Conservation (phyloP, 2,888 invertebrate species). For the Caenorhabditis macrosperma region DNA sequence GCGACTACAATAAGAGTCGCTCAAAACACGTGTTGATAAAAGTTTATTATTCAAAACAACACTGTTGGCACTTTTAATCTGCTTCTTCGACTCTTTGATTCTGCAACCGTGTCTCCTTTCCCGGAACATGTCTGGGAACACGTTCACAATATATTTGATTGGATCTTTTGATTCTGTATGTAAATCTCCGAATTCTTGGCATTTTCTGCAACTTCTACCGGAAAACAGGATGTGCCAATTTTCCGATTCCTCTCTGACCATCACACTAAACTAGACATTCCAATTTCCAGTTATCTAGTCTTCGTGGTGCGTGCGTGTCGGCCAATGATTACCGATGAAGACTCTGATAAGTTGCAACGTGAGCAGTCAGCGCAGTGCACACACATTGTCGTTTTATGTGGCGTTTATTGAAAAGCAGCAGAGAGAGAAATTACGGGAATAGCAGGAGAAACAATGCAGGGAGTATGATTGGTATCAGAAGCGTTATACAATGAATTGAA, state of each 20-base stretch:
- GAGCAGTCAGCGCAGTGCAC: conserved; percentile 10
- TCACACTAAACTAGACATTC: conserved; percentile 59
- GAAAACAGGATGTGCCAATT: conserved; percentile 24
- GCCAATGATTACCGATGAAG: conserved; percentile 48
- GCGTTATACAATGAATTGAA: conserved; percentile 59
- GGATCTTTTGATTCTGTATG: background rate
- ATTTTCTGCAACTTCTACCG: too few species aligned
- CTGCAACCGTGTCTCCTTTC: too few species aligned
- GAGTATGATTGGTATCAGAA: background rate
- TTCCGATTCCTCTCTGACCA: too few species aligned
- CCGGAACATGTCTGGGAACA: too few species aligned
- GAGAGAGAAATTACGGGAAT: background rate
- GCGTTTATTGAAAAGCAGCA: conserved; percentile 1
- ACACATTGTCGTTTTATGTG: conserved; percentile 28
- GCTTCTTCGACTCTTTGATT: background rate
- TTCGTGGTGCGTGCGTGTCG: conserved; percentile 30
- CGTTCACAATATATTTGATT: conserved; percentile 9
- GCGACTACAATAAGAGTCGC: background rate
- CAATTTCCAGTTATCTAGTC: conserved; percentile 24
- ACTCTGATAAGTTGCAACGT: conserved; percentile 49
- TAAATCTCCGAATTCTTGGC: background rate
- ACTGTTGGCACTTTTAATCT: background rate
- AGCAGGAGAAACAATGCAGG: background rate
- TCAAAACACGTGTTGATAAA: conserved; percentile 6
- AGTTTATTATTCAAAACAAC: conserved; percentile 9